These are phyloP conservation scores for Phalacrocorax aristotelis DNA, from an alignment of 2,113 vertebrate species.

Conservation along the genomic window DNA sequence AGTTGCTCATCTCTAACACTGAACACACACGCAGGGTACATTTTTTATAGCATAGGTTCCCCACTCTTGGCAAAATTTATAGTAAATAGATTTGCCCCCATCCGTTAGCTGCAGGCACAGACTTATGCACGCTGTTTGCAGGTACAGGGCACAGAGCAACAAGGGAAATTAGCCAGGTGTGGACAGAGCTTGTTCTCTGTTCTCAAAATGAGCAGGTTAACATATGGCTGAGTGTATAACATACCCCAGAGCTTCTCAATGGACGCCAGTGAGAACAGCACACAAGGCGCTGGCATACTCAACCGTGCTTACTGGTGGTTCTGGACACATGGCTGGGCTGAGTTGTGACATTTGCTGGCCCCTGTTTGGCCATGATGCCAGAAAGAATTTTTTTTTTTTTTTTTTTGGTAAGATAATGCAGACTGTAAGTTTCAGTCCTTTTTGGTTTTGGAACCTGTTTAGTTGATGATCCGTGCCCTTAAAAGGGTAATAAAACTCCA, in stretches of 20 bases:
- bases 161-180: neutral
- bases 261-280: neutral
- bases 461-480: neutral
- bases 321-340: neutral
- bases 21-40: neutral
- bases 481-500: neutral
- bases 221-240: accelerated
- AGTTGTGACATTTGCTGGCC: neutral
- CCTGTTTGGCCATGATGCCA: neutral
- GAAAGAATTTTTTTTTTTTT: neutral
- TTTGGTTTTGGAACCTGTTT: neutral
- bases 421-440: neutral
- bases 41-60: neutral
- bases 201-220: neutral
- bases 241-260: neutral
- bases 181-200: neutral
- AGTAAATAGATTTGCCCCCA: neutral
- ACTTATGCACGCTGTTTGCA: neutral
- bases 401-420: neutral
- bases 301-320: neutral
- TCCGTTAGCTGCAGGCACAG: neutral
- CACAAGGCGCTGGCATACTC: neutral
- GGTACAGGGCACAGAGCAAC: neutral
- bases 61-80: neutral
- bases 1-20: neutral